Percentiles rank a stretch among this genome's conserved stretches.
phyloP scores from a whole-genome alignment of 2,797 vertebrate genomes.

The Etheostoma perlongum region DNA sequence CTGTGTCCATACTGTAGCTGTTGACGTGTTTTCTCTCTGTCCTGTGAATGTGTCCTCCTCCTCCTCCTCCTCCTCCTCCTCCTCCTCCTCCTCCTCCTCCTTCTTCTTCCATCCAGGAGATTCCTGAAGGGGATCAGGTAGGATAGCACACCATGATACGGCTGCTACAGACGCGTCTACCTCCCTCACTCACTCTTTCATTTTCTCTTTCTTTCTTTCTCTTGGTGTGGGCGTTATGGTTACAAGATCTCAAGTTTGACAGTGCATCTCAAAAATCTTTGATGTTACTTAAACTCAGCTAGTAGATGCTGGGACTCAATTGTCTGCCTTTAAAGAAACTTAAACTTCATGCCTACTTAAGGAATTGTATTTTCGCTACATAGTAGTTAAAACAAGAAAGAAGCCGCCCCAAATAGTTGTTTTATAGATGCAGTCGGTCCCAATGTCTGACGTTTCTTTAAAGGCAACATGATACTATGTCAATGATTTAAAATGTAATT shows the following conservation, averaged over 20 bases:
- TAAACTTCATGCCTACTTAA: neutral
- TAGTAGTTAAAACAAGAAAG: neutral
- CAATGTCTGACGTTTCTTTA: neutral
- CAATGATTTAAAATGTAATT: neutral
- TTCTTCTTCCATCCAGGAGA: constrained; percentile 94
- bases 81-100: constrained; percentile 68
- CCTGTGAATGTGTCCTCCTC: constrained; percentile 89
- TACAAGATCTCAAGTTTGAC: neutral
- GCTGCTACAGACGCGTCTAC: constrained; percentile 74
- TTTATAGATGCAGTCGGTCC: neutral
- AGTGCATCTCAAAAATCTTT: neutral
- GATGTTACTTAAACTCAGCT: neutral
- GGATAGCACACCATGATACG: constrained; percentile 81
- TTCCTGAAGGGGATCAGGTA: constrained; percentile 99
- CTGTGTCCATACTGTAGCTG: constrained; percentile 87
- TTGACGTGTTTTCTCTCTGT: constrained; percentile 99
- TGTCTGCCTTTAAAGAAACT: constrained; percentile 32
- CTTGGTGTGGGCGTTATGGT: constrained; percentile 60
- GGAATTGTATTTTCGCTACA: neutral
- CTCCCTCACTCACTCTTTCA: constrained; percentile 41
- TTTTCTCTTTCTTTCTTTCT: neutral
- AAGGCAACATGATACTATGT: neutral
- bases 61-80: constrained; percentile 32
- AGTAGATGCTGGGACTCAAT: neutral
- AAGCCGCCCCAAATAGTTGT: neutral